phyloP scores from a whole-genome alignment of 2,113 vertebrate genomes.

The Baryphthengus martii region DNA sequence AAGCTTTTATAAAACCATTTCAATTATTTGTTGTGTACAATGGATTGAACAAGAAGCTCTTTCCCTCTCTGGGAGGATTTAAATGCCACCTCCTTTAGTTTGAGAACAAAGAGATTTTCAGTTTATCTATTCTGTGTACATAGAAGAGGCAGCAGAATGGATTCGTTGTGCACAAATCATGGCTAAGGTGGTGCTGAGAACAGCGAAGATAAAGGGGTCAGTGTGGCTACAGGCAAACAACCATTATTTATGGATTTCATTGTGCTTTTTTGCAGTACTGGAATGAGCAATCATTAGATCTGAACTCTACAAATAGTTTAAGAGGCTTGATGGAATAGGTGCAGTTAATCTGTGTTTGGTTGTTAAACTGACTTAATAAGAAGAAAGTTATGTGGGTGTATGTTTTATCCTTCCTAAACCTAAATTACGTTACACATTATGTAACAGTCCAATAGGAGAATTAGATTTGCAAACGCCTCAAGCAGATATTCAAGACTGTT shows the following conservation, averaged over 20 bases:
- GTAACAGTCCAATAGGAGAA: not conserved
- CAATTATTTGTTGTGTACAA: not conserved
- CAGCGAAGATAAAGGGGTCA: not conserved
- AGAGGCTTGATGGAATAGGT: not conserved
- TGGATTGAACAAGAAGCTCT: not conserved
- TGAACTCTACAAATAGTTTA: not conserved
- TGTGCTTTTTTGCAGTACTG: not conserved
- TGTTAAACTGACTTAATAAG: not conserved
- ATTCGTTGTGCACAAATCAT: not conserved
- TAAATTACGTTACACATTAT: not conserved
- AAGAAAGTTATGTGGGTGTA: not conserved
- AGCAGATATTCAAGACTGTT: not conserved
- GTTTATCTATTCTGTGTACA: not conserved
- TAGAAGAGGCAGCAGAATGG: not conserved
- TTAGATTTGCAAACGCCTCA: not conserved
- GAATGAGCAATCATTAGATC: not conserved
- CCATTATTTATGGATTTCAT: not conserved
- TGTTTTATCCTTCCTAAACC: not conserved
- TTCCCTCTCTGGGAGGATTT: not conserved
- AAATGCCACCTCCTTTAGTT: not conserved
- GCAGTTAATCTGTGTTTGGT: not conserved
- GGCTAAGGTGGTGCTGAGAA: not conserved
- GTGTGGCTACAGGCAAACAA: not conserved
- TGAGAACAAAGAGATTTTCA: conserved; percentile 30
- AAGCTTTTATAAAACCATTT: not conserved